Evolutionary conservation across 2,113 vertebrate species (phyloP).

Genomic region (Sphaerodactylus townsendi): DNA sequence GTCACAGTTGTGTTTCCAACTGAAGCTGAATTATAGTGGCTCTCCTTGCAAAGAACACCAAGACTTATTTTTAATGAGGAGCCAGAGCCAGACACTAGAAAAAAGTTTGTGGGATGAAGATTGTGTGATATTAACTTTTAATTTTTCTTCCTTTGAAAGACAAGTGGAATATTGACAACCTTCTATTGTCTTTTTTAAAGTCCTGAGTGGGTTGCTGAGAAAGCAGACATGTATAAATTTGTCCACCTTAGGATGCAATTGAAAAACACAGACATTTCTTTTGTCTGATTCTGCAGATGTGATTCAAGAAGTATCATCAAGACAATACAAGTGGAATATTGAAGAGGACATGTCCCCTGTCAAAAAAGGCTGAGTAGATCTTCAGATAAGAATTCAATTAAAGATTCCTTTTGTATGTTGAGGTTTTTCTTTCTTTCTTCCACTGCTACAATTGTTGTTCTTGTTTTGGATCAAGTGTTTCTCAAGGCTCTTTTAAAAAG

Average conservation of each 20-base stretch:
- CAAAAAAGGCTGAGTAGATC: background rate
- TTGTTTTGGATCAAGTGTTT: background rate
- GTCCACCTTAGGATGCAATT: background rate
- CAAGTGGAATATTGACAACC: background rate
- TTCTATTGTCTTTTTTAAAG: background rate
- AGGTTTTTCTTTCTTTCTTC: background rate
- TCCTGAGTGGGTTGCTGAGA: background rate
- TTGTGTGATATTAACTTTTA: background rate
- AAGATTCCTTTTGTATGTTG: background rate
- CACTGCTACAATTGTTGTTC: background rate
- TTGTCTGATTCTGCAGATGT: background rate
- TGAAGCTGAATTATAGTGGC: background rate
- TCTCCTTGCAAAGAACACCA: background rate
- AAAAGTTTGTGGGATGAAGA: background rate
- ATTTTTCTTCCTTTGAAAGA: too few relatives aligned
- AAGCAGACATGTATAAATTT: background rate
- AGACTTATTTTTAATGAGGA: background rate
- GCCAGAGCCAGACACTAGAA: background rate
- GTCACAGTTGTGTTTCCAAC: background rate
- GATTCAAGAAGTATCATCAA: background rate
- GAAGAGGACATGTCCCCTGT: background rate
- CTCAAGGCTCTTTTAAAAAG: background rate
- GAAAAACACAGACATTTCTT: background rate
- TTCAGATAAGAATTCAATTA: conserved; percentile 26
- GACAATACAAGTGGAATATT: background rate